Conservation (phyloP, 2,888 invertebrate genomes). For the Caenorhabditis sp. region DNA sequence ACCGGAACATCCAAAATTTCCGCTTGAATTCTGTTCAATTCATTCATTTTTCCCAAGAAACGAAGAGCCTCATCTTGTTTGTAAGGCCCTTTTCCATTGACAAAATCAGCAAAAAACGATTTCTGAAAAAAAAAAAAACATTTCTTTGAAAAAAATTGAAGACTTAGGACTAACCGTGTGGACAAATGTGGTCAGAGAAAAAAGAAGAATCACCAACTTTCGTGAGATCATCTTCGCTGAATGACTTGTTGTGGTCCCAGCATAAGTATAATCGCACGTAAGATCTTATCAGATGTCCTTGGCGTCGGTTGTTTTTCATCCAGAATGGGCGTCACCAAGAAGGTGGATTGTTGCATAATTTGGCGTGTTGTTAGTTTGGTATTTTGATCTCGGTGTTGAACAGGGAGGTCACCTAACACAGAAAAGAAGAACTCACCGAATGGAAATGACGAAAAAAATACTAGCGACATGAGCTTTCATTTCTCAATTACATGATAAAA, state of each 20-base stretch:
- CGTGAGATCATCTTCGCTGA: background rate
- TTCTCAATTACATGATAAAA: too few relatives aligned
- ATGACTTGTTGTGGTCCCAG: background rate
- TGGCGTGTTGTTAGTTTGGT: too few relatives aligned
- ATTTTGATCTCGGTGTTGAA: too few relatives aligned
- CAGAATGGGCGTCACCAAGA: too few relatives aligned
- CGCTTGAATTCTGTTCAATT: slow-evolving; percentile 44
- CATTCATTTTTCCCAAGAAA: slow-evolving; percentile 39
- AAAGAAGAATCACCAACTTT: background rate
- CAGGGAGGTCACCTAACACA: too few relatives aligned
- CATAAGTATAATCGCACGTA: background rate
- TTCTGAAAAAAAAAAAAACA: slow-evolving; percentile 26
- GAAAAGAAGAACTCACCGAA: too few relatives aligned
- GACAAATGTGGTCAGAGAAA: slow-evolving; percentile 1
- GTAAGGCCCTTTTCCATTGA: slow-evolving; percentile 29
- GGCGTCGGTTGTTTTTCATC: too few relatives aligned
- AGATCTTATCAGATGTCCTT: slow-evolving; percentile 1
- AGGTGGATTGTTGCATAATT: too few relatives aligned
- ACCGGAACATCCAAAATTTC: slow-evolving; percentile 35
- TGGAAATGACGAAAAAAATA: too few relatives aligned
- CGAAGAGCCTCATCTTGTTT: slow-evolving; percentile 21
- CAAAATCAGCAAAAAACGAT: slow-evolving; percentile 20
- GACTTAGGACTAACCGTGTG: slow-evolving; percentile 9
- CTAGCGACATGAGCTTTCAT: too few relatives aligned
- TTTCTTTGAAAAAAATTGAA: slow-evolving; percentile 7